These are phyloP conservation scores for Phalloptychus januarius DNA, from an alignment of 2,797 vertebrate species.

Conservation along the genomic window DNA sequence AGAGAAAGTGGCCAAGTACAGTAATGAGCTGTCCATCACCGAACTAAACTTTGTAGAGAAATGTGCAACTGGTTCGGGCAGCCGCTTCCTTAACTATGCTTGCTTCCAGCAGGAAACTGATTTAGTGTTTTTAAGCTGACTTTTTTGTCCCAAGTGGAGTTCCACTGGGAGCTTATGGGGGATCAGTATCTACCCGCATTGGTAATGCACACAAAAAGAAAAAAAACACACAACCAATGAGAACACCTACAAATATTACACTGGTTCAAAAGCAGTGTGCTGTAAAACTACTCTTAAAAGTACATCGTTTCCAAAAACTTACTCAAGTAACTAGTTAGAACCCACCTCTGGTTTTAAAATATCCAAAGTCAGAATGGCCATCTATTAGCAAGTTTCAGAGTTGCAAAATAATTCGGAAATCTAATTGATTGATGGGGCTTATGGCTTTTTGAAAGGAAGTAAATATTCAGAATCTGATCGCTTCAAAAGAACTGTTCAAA, in stretches of 20 bases:
- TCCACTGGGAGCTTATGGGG: not conserved
- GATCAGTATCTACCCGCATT: not conserved
- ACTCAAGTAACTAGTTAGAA: no score
- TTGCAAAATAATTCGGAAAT: not conserved
- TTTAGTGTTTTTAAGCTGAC: not conserved
- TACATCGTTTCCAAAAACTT: no score
- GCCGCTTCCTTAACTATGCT: not conserved
- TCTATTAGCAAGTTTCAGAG: not conserved
- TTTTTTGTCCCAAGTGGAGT: not conserved
- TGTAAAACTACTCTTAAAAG: no score
- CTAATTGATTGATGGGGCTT: not conserved
- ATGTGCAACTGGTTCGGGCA: constrained; percentile 8
- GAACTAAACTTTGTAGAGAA: constrained; percentile 27
- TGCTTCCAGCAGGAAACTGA: not conserved
- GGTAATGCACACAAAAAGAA: not conserved
- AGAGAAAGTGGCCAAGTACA: constrained; percentile 9
- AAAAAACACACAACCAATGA: not conserved
- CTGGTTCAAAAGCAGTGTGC: not conserved
- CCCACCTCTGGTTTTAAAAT: not conserved
- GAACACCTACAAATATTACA: not conserved
- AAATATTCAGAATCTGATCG: no score
- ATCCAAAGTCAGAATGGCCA: not conserved
- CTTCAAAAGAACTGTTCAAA: no score
- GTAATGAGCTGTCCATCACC: constrained; percentile 38
- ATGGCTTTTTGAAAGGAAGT: no score